Base-by-base conservation (phyloP, 2,888 invertebrate genomes). In the Cerceris rybyensis region DNA sequence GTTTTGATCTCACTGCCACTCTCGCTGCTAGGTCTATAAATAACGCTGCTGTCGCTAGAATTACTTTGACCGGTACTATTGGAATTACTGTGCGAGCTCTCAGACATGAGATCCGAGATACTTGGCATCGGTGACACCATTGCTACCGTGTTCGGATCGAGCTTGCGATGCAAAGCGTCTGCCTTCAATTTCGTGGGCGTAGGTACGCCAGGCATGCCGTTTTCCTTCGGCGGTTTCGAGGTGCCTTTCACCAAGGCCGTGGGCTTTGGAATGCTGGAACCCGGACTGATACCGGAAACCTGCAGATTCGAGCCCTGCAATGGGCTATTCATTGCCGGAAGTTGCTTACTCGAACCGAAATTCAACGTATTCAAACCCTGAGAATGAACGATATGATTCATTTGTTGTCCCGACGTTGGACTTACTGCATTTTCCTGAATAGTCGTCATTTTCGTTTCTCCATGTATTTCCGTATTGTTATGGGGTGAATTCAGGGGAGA, bases 211-310 rank as follows among this genome's bases (percentile, higher is more conserved):
- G 90, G 74, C 6, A 89, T 77, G 70, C 86, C 87, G 57, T 84
- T 88, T 70, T 95, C 95, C 92, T 94, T 93, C 81, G 95, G 93
- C 87, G 95, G 94, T 92, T 98, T 97, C 79, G 96, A 96, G 39
- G 97, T 97, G 80, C 98, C 98, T 93, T 98, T 98, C 43, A 98
- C 97, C 72, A 98, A 97, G 8, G 98, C 97, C 57, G 97, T 98
- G 1, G 98, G 98, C 92, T 98, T 98, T 0, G 98, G 98, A 86
- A 98, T 96, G 16, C 97, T 96, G 7, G 96, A 94, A 83, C 94
- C 92, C 70, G 94, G 87, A 70, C 86, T 78, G 63, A 81, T 70
- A 1, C 84, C 80, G 63, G 78, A 59, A 61, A 69, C 75, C 7
- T 61, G 78, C 49, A 83, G 66, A 49, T 67, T 54, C 17, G 71